Conservation (phyloP, 2,113 vertebrate species). For the Alligator sinensis region DNA sequence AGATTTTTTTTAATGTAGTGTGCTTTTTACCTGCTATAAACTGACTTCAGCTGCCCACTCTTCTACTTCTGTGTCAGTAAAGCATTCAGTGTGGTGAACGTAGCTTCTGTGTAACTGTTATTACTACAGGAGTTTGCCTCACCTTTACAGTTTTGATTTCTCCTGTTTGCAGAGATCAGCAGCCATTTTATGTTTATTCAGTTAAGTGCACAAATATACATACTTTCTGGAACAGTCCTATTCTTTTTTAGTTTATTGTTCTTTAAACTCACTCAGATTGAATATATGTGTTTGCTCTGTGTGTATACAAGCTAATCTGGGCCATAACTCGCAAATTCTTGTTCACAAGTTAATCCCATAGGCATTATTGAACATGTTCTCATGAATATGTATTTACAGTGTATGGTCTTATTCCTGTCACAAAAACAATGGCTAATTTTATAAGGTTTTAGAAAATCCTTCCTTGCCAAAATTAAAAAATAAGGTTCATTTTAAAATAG, state of each 20-base stretch:
- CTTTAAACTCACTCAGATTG: not conserved
- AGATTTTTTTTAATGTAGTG: not conserved
- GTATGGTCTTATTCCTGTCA: not conserved
- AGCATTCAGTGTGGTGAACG: not conserved
- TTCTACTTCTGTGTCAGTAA: not conserved
- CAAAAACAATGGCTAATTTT: not conserved
- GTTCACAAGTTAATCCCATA: not conserved
- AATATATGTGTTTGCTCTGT: not conserved
- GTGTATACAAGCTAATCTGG: not conserved
- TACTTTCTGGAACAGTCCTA: not conserved
- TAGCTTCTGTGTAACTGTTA: not conserved
- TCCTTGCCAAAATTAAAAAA: not conserved
- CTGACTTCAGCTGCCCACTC: not conserved
- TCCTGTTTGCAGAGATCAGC: not conserved
- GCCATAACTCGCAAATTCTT: not conserved
- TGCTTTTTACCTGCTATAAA: not conserved
- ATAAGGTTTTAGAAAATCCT: not conserved
- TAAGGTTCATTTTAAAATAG: not conserved
- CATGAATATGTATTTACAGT: not conserved
- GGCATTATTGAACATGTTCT: not conserved
- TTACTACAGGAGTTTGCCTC: not conserved
- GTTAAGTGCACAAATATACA: not conserved
- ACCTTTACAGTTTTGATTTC: not conserved
- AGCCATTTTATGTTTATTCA: not conserved
- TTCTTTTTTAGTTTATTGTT: not conserved